Evolutionary conservation across 2,113 vertebrate species (phyloP).

Genomic region (Indri indri): DNA sequence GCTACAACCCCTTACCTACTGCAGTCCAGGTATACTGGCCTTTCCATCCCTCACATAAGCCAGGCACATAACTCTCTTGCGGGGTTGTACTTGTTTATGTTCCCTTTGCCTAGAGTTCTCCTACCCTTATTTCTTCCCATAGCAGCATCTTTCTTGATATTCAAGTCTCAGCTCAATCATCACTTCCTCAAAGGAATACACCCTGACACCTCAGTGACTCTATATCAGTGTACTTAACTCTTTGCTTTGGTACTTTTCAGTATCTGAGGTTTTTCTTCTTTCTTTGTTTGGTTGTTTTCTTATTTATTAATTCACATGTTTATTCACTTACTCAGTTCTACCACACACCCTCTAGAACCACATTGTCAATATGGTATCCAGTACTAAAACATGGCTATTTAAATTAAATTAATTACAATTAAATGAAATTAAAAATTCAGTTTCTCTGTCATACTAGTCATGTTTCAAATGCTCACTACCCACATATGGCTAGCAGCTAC

Average conservation of each 20-base stretch:
- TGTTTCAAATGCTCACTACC: not conserved
- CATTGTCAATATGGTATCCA: not conserved
- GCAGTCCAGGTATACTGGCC: not conserved
- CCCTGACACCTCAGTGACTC: not conserved
- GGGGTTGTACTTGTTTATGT: not conserved
- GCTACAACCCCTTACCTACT: not conserved
- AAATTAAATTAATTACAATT: not conserved
- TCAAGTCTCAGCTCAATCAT: not conserved
- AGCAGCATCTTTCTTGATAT: not conserved
- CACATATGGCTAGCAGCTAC: not conserved
- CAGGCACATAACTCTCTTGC: not conserved
- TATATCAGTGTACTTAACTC: not conserved
- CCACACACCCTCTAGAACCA: not conserved
- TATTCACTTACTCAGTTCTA: not conserved
- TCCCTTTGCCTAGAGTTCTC: not conserved
- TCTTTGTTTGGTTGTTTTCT: not conserved
- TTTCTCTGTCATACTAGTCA: not conserved
- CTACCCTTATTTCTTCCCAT: not conserved
- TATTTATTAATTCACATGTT: not conserved
- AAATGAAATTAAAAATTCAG: not conserved
- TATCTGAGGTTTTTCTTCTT: not conserved
- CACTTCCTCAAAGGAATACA: not conserved
- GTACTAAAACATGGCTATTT: not conserved
- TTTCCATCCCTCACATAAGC: not conserved
- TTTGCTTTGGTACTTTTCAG: not conserved